Base-by-base conservation (phyloP, 2,888 invertebrate genomes). In the Odiellus spinosus region DNA sequence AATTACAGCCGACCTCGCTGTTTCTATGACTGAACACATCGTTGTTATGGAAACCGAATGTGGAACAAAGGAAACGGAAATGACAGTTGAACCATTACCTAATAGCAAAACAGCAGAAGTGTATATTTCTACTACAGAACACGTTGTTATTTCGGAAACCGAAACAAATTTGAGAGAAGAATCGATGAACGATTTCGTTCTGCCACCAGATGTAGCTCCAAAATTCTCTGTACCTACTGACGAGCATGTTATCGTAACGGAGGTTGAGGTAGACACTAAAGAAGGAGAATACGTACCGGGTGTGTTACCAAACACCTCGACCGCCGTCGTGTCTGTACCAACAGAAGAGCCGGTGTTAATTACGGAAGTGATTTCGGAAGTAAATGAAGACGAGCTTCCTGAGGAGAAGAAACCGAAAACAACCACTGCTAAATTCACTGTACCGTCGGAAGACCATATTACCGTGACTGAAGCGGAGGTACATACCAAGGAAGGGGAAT, bases 321-420 rank as follows among this genome's bases (percentile, higher is more conserved):
- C 46, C 14, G 53, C 53, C 32, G 44, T 44, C 26, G 36, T 54
- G 10, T 14, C 44, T 3, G 40, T 54, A 17, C 48, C 50, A 10
- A 47, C 47, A 12, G 48, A 46, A 17, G 50, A 53, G 14, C 50
- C 50, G 38, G 21, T 54, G 18, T 44, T 52, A 8, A 36, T 51
- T 4, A 40, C 46, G n/a, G 48, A 45, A 26, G 46, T 46, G 14
- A 46, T 40, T 40, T 48, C 42, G 6, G 48, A 50, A 21, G 41
- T 40, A 2, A 50, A 54, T 20, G 46, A 46, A 43, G 46, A 20
- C 33, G 33, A 40, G 6, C 40, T 42, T 21, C 14, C 15, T 3
- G 38, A 40, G 14, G 41, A 15, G 32, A 44, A 45, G 40, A 32
- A 19, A 26, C 50, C 17, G 26, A 40, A 83, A 80, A 63, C 81